phyloP scores from a whole-genome alignment of 2,113 vertebrate species.

The Xyrauchen texanus region DNA sequence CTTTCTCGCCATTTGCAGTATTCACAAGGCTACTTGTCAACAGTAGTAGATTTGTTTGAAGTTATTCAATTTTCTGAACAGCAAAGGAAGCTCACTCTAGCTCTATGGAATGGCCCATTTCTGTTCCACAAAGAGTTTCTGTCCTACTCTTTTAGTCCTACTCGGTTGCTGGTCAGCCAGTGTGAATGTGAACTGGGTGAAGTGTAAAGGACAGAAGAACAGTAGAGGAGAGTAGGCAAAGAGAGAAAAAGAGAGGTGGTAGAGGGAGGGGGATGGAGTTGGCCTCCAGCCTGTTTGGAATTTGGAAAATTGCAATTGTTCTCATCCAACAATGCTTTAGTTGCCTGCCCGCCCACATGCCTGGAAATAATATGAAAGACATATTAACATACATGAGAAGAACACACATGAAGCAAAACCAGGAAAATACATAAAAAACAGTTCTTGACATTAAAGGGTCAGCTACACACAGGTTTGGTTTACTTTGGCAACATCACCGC shows the following conservation, averaged over 20 bases:
- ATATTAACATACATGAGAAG: too few species aligned
- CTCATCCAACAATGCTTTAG: slow-evolving; percentile 38
- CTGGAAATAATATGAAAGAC: too few species aligned
- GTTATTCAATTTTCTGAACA: too few species aligned
- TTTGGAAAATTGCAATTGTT: slow-evolving; percentile 41
- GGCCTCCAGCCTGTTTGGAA: slow-evolving; percentile 39
- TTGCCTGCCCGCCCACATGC: neutral
- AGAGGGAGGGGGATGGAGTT: neutral
- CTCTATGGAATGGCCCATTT: slow-evolving; percentile 31
- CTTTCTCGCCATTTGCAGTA: neutral
- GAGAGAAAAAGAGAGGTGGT: neutral
- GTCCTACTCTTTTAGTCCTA: slow-evolving; percentile 25
- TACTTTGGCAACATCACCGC: too few species aligned
- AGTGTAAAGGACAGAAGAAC: neutral
- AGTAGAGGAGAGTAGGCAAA: neutral
- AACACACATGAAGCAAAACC: too few species aligned
- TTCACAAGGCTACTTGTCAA: too few species aligned
- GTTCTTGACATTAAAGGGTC: too few species aligned
- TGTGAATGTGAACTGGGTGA: slow-evolving; percentile 30
- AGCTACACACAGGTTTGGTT: too few species aligned
- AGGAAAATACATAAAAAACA: too few species aligned
- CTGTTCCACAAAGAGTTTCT: neutral
- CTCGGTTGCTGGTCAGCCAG: slow-evolving; percentile 49
- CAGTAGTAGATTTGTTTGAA: too few species aligned
- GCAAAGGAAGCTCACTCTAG: too few species aligned